Evolutionary conservation across 64 coral and sea anemone genomes (phyloP), one percentile per base, ranked within the genome.

Genomic region (Porites australiensis): DNA sequence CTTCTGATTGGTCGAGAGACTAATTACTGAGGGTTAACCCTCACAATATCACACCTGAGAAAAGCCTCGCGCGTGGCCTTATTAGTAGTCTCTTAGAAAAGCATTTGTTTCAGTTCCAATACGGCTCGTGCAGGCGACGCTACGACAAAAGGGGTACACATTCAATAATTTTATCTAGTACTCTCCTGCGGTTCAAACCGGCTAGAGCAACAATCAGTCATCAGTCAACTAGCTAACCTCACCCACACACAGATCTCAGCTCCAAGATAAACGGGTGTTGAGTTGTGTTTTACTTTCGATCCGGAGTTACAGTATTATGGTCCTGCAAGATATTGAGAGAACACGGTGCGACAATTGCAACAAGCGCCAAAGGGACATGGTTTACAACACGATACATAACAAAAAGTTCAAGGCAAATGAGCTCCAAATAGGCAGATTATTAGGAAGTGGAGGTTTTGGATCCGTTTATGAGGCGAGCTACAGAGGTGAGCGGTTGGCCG

Each of bases 361-460:
- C 10, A 80, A 54, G 47, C 50, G 79, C 19, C 67, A 68, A 70
- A 89, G 77, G n/a, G 95, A 98, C 58, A 90, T 76, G 89, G 21
- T 94, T 15, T 84, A 94, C 70, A 83, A 70, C 20, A 76, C 82
- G 11, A 64, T 98, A 51, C 58, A 89, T 48, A 79, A 49, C 15
- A 69, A 76, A 75, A 74, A 87, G 55, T 92, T 98, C 8, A 73
- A 89, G 72, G 70, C 80, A 65, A 89, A 83, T 22, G 91, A 99
- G 77, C 78, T 99, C n/a, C 87, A 91, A 6, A 53, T 96, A 12
- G 98, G 94, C 19, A 93, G 86, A 75, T 64, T 99, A 15, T 64
- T 99, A 12, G 98, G 98, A 47, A 94, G 94, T 15, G 98, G 98
- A 18, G 98, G 98, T 7, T 99, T 99, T 86, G 98, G 98, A 52